Base-by-base conservation (phyloP, 2,888 invertebrate genomes). In the Heliconius charithonia region DNA sequence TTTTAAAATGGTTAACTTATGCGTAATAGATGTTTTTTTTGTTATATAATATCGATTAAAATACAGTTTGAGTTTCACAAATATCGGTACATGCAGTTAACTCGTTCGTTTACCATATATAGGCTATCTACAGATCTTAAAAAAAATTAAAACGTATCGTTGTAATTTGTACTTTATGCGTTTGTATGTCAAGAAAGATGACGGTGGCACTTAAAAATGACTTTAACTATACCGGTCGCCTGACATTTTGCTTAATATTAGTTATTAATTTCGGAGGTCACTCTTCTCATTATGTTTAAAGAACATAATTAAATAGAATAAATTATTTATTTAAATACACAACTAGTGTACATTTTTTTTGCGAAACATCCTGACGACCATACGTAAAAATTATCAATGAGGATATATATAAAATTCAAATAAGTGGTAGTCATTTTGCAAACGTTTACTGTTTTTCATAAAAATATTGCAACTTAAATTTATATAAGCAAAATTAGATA, bases 221-320 rank as follows among this genome's bases (percentile, higher is more conserved):
- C 85, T 79, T 86, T 83, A 87, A 87, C 87, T 89, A 85, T 70
- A 82, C 85, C 79, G 83, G 80, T 83, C 84, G 85, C 86, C 86
- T 89, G 89, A 86, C 86, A 88, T 89, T 91, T 88, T 77, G 78
- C 78, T 78, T 81, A 81, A 82, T 82, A 81, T 83, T 82, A 83
- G 82, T 83, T 80, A 82, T 83, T 82, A 82, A 76, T 82, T 63
- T 80, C 69, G 70, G 81, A 82, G 82, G 81, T 82, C 82, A 79
- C 79, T 78, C 80, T 63, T 75, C 75, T 80, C 79, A 80, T 82
- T 83, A 82, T 80, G 70, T 80, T 76, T 75, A 77, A 80, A 76
- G 78, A 83, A 82, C 73, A 79, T 71, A 77, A 78, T 80, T 79
- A 81, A 76, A 73, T 71, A 81, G 70, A 75, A 71, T 75, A 71